Evolutionary conservation across 1,140 invertebrate genomes (phyloP).

Genomic region (Halyomorpha halys): DNA sequence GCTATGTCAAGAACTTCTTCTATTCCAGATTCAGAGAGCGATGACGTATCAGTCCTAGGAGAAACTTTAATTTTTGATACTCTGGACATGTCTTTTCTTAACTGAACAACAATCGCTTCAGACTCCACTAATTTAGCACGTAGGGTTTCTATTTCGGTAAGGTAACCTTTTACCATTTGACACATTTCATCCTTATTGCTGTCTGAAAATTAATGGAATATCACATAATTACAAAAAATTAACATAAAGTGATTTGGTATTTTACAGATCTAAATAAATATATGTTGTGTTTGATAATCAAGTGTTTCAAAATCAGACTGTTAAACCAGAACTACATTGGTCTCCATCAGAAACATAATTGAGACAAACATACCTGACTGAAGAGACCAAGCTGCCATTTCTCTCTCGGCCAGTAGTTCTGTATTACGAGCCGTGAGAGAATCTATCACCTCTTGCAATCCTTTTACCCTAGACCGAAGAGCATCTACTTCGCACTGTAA

Average conservation of each 20-base stretch:
- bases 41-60: conserved; percentile 18
- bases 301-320: not conserved
- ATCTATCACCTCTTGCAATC: conserved; percentile 86
- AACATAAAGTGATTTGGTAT: too few relatives aligned
- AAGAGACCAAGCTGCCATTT: conserved; percentile 44
- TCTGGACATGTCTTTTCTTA: conserved; percentile 44
- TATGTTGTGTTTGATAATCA: too few relatives aligned
- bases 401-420: conserved; percentile 69
- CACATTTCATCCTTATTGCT: conserved; percentile 40
- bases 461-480: conserved; percentile 77
- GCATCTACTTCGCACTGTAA: conserved; percentile 78
- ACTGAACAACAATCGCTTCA: conserved; percentile 69
- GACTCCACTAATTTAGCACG: conserved; percentile 77
- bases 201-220: conserved; percentile 24
- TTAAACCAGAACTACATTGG: too few relatives aligned
- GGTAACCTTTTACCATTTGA: conserved; percentile 67
- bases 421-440: conserved; percentile 70
- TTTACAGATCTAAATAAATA: too few relatives aligned
- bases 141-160: conserved; percentile 85
- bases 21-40: conserved; percentile 7
- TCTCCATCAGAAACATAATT: not conserved
- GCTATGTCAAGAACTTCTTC: conserved; percentile 40
- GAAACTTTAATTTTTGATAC: conserved; percentile 25
- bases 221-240: too few relatives aligned
- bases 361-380: not conserved